Evolutionary conservation across 2,113 vertebrate species (phyloP).

Genomic region (Trinectes maculatus): DNA sequence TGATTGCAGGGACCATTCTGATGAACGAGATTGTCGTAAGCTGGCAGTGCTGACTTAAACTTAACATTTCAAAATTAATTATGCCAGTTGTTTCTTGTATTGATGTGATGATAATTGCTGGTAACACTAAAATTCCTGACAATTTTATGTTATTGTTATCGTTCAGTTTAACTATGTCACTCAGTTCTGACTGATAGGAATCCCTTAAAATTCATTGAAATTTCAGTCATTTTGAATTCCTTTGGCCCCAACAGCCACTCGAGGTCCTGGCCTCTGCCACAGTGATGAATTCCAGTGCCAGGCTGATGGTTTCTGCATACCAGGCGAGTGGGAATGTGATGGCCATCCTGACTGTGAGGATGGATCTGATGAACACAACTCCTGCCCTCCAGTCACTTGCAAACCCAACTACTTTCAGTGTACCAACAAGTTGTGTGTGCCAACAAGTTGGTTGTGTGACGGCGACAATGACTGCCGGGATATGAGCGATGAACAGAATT

Average conservation of each 20-base stretch:
- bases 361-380: constrained; percentile 73
- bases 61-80: constrained; percentile 1
- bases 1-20: constrained; percentile 79
- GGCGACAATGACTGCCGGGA: constrained; percentile 78
- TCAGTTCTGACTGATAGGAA: too few relatives aligned
- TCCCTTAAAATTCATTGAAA: neutral
- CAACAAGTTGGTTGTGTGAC: constrained; percentile 71
- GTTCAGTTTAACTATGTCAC: too few relatives aligned
- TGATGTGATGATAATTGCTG: neutral
- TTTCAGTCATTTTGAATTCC: neutral
- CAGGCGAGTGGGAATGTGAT: constrained; percentile 73
- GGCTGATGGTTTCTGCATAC: constrained; percentile 75
- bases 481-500: constrained; percentile 77
- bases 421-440: constrained; percentile 71
- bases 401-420: constrained; percentile 66
- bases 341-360: constrained; percentile 75
- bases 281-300: constrained; percentile 80
- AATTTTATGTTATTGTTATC: too few relatives aligned
- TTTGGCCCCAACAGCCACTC: constrained; percentile 59
- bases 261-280: constrained; percentile 76
- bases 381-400: constrained; percentile 68
- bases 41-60: neutral
- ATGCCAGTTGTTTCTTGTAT: neutral
- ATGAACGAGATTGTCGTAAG: constrained; percentile 77
- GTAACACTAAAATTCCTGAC: too few relatives aligned